Evolutionary conservation across 2,888 invertebrate species (phyloP).

Genomic region (Phengaris arion): DNA sequence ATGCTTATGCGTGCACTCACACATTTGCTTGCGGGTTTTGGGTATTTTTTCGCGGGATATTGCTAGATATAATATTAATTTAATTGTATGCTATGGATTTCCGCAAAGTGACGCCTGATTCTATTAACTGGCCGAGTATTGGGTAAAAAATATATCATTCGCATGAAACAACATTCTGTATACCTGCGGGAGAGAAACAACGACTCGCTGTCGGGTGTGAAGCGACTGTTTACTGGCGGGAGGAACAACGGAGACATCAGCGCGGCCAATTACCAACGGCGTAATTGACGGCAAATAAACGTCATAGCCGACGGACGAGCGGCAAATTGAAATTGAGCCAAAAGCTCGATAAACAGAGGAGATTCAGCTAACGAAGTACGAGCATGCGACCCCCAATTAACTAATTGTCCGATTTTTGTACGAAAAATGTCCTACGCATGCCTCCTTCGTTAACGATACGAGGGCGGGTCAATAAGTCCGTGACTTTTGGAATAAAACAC

Average conservation of each 20-base stretch:
- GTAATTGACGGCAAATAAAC: constrained; percentile 20
- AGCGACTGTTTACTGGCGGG: neutral
- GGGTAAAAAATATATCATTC: too few relatives aligned
- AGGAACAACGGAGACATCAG: neutral
- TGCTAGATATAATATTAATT: too few relatives aligned
- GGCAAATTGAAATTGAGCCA: constrained; percentile 20
- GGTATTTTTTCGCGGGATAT: too few relatives aligned
- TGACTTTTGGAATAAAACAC: too few relatives aligned
- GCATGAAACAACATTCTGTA: neutral
- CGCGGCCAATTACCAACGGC: constrained; percentile 20
- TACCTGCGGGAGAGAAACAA: neutral
- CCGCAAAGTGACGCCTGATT: too few relatives aligned
- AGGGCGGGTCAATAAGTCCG: too few relatives aligned
- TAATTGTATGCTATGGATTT: too few relatives aligned
- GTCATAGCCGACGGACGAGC: constrained; percentile 11
- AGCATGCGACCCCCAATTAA: constrained; percentile 42
- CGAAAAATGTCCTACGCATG: constrained; percentile 28
- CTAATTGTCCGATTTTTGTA: constrained; percentile 42
- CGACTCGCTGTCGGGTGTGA: neutral
- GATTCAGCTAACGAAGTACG: constrained; percentile 41
- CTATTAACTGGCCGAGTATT: too few relatives aligned
- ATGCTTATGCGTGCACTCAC: too few relatives aligned
- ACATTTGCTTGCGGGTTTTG: too few relatives aligned
- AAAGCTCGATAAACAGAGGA: constrained; percentile 19
- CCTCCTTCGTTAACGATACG: neutral